Conservation (phyloP, 2,888 invertebrate genomes). For the Lycocerus yunnanus region DNA sequence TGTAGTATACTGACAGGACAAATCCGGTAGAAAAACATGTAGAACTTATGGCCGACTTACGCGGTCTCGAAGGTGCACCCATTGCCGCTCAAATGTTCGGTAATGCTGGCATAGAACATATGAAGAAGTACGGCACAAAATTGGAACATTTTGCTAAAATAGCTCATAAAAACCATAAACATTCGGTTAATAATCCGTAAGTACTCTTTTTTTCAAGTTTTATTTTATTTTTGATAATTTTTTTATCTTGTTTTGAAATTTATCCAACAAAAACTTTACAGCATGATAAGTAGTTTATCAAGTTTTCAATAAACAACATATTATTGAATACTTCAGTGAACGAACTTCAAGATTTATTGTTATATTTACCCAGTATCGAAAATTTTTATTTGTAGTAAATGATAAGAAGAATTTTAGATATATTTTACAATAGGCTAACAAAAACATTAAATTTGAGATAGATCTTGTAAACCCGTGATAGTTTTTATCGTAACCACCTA, state of each 20-base stretch:
- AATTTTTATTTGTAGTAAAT: too few species aligned
- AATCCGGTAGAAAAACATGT: conserved; percentile 91
- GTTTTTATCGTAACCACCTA: too few species aligned
- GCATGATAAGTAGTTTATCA: neutral
- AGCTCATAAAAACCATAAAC: conserved; percentile 96
- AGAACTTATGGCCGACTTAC: conserved; percentile 79
- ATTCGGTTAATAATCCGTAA: conserved; percentile 94
- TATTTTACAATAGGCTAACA: too few species aligned
- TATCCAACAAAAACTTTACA: neutral
- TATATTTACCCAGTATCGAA: too few species aligned
- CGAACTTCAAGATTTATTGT: neutral
- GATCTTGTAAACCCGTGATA: too few species aligned
- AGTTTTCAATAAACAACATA: neutral
- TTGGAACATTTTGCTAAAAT: conserved; percentile 96
- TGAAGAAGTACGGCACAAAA: conserved; percentile 93
- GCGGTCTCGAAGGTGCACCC: conserved; percentile 82
- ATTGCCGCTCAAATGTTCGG: conserved; percentile 96
- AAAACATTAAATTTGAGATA: too few species aligned
- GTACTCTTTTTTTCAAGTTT: conserved; percentile 43
- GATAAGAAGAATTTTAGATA: too few species aligned
- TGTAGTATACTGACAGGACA: conserved; percentile 76
- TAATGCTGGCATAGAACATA: conserved; percentile 94
- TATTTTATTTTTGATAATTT: neutral
- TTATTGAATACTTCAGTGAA: neutral
- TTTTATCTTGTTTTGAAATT: neutral